A percentile compares a stretch with the other conserved stretches of the same genome.
phyloP scores from a whole-genome alignment of 2,797 vertebrate genomes.

The Falco cherrug region DNA sequence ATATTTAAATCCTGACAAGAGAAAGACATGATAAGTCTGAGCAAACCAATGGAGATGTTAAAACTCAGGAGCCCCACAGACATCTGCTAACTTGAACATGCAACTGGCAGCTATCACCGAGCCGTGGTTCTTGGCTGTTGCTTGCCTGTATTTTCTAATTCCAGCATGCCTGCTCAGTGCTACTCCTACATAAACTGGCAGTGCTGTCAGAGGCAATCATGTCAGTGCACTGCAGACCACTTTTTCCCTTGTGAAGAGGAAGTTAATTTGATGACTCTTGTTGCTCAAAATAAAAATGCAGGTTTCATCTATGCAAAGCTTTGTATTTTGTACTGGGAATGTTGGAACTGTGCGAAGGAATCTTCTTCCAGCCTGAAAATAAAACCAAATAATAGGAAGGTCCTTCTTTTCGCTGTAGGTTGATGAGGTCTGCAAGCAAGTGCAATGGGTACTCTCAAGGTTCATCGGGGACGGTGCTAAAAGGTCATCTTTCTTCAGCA shows the following conservation, averaged over 20 bases:
- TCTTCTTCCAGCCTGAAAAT: background rate
- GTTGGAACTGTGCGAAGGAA: background rate
- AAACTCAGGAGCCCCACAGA: constrained; percentile 64
- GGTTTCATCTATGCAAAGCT: background rate
- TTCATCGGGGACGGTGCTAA: background rate
- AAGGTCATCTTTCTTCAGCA: background rate
- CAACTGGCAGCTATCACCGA: constrained; percentile 54
- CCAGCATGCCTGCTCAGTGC: constrained; percentile 40
- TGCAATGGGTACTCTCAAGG: background rate
- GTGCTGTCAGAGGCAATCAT: constrained; percentile 58
- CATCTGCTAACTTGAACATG: constrained; percentile 63
- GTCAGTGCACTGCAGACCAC: constrained; percentile 44
- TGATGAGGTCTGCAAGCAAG: background rate
- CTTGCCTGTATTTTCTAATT: constrained; percentile 68
- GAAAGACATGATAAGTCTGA: constrained; percentile 53
- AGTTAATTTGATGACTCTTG: constrained; percentile 25
- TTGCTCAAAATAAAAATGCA: background rate
- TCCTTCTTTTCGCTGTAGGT: background rate
- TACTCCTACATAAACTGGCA: constrained; percentile 64
- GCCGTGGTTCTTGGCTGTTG: constrained; percentile 49
- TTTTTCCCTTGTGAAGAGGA: constrained; percentile 44
- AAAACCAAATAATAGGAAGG: background rate
- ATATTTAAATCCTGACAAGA: background rate
- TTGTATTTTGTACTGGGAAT: background rate
- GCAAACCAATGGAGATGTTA: constrained; percentile 63